phyloP scores from a whole-genome alignment of 2,888 invertebrate genomes.

The Phoronis australis region DNA sequence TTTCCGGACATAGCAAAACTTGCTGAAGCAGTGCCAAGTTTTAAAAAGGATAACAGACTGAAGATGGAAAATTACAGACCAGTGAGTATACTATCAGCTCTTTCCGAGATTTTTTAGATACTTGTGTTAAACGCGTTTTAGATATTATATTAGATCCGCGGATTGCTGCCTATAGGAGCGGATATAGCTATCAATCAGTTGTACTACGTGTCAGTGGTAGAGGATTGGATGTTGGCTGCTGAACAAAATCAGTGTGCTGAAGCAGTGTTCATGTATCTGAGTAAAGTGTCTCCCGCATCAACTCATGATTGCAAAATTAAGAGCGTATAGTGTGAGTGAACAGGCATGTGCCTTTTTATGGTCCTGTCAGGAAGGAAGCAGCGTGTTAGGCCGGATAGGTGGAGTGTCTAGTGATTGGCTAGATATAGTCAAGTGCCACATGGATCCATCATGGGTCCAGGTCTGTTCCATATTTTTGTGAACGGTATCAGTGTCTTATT shows the following conservation, averaged over 20 bases:
- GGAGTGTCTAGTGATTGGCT: background rate
- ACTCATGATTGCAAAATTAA: conserved; percentile 9
- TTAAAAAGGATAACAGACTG: conserved; percentile 11
- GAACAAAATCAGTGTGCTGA: conserved; percentile 9
- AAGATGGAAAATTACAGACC: too few species aligned
- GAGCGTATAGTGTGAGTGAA: conserved; percentile 10
- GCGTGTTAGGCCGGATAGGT: background rate
- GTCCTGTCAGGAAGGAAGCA: background rate
- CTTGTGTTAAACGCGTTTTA: conserved; percentile 8
- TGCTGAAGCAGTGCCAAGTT: conserved; percentile 11
- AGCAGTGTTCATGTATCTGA: conserved; percentile 14
- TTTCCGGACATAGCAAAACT: conserved; percentile 11
- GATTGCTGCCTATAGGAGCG: conserved; percentile 12
- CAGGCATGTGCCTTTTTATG: background rate
- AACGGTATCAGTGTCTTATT: background rate
- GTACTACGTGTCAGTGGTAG: too few species aligned
- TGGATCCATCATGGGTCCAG: conserved; percentile 1
- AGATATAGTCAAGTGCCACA: background rate
- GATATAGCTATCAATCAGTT: conserved; percentile 12
- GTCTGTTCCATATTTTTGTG: background rate
- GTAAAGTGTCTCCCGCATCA: conserved; percentile 13
- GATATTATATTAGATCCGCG: conserved; percentile 8
- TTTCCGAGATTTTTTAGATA: conserved; percentile 13
- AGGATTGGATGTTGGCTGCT: conserved; percentile 12
- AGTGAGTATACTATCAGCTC: conserved; percentile 11